These are phyloP conservation scores for Eulemur rubriventer DNA, from an alignment of 2,797 vertebrate genomes.

Conservation along the genomic window DNA sequence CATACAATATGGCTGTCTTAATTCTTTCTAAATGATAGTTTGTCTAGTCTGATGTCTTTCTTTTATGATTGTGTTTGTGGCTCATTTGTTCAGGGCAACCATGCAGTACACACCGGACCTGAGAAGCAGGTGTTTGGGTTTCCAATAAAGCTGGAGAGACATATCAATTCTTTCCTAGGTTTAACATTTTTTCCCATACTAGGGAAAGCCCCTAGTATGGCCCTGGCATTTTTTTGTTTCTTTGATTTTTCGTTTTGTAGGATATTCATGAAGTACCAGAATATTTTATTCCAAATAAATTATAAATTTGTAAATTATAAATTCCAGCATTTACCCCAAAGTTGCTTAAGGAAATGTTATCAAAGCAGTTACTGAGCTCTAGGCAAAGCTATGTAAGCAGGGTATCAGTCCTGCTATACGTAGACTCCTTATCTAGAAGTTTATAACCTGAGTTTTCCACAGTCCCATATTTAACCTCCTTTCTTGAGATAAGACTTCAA, in stretches of 20 bases:
- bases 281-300: conserved; percentile 45
- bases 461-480: neutral
- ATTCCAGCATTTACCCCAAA: neutral
- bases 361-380: neutral
- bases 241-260: neutral
- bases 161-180: neutral
- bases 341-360: conserved; percentile 5
- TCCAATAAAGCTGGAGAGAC: conserved; percentile 1
- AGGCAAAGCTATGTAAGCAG: neutral
- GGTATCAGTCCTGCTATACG: neutral
- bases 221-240: neutral
- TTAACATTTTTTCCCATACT: neutral
- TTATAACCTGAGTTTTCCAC: neutral
- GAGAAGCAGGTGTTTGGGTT: conserved; percentile 9
- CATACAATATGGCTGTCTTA: conserved; percentile 37
- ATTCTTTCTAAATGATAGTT: conserved; percentile 60
- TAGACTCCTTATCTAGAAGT: neutral
- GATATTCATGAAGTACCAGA: neutral
- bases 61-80: conserved; percentile 42
- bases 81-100: conserved; percentile 43
- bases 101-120: neutral
- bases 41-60: conserved; percentile 62
- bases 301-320: neutral
- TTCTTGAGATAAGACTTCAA: conserved; percentile 55
- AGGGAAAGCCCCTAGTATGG: neutral